Evolutionary conservation across 2,797 vertebrate species (phyloP).

Genomic region (Hydrolagus colliei): DNA sequence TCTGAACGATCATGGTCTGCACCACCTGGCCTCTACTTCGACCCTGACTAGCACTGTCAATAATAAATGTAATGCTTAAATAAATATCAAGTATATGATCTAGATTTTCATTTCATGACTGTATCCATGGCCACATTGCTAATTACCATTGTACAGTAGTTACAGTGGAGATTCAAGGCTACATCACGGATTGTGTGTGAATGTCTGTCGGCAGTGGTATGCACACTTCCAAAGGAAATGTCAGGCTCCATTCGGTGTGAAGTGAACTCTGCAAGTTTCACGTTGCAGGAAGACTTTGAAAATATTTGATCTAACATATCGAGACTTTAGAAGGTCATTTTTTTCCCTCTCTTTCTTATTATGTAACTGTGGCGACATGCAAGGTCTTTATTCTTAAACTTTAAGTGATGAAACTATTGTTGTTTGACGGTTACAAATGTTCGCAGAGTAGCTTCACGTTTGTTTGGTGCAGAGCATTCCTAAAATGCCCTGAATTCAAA

Average conservation of each 20-base stretch:
- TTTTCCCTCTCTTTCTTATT: no score
- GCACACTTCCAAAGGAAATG: neutral
- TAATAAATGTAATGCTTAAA: neutral
- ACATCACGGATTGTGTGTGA: neutral
- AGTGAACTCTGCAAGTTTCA: neutral
- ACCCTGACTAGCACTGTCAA: neutral
- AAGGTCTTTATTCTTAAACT: no score
- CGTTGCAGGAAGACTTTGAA: neutral
- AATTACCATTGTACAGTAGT: neutral
- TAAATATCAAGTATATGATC: neutral
- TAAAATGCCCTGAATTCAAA: neutral
- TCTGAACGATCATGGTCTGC: neutral
- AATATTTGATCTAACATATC: no score
- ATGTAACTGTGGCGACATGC: no score
- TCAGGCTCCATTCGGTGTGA: neutral
- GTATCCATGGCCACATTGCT: neutral
- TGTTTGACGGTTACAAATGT: no score
- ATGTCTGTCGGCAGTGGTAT: neutral
- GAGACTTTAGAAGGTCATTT: no score
- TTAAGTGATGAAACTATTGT: no score
- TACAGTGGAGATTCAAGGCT: neutral
- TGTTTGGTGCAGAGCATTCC: neutral
- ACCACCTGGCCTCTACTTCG: neutral
- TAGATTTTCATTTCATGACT: neutral
- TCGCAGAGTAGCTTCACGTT: neutral